Evolutionary conservation across 2,797 vertebrate species (phyloP).

Genomic region (Rhadinocentrus ornatus): DNA sequence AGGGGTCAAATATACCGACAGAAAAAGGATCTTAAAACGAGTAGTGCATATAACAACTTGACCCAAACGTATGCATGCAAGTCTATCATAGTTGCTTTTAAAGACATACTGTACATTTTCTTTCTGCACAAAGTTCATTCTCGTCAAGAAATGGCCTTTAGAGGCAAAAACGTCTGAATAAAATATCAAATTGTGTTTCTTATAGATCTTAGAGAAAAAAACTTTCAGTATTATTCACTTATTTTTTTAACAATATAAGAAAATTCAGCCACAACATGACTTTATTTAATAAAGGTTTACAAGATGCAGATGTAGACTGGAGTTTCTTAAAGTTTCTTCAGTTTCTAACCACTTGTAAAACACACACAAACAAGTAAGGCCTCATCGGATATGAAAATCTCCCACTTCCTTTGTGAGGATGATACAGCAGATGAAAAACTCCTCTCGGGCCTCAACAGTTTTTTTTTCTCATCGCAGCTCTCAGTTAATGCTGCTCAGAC

Average conservation of each 20-base stretch:
- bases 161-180: not conserved
- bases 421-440: conserved; percentile 13
- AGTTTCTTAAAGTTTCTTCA: not conserved
- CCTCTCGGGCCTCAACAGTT: conserved; percentile 10
- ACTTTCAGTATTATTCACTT: not conserved
- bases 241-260: not conserved
- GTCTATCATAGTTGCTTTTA: not conserved
- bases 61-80: not conserved
- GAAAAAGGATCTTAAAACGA: not conserved
- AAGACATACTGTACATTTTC: not conserved
- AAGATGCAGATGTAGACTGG: not conserved
- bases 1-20: not conserved
- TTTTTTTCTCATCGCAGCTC: conserved; percentile 5
- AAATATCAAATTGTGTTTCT: not conserved
- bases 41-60: not conserved
- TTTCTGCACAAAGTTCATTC: not conserved
- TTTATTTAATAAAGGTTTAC: not conserved
- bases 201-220: not conserved
- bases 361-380: not conserved
- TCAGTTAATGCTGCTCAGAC: conserved; percentile 3
- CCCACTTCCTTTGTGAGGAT: conserved; percentile 8
- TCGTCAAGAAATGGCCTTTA: not conserved
- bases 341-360: not conserved
- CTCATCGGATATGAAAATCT: conserved; percentile 1
- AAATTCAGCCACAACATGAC: not conserved